A percentile compares a stretch with the other conserved stretches of the same genome.
Evolutionary conservation across 1,140 invertebrate species (phyloP).

Genomic region (Pseudomyrmex concolor): DNA sequence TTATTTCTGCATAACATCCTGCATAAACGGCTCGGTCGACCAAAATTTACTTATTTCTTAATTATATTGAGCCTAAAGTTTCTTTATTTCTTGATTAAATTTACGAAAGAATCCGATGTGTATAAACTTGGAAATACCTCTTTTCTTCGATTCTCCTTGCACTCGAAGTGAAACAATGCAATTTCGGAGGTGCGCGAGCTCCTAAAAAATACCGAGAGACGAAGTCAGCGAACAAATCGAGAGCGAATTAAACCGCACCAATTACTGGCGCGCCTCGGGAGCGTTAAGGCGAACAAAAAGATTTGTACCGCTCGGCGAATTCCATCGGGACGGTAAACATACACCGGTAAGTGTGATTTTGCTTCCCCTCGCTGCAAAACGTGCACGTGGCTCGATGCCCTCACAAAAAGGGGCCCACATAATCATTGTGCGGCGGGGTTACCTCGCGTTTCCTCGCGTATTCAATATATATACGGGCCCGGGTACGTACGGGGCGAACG

Average conservation of each 20-base stretch:
- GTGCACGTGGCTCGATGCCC: conserved; percentile 42
- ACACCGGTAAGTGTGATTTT: conserved; percentile 61
- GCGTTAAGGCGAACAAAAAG: conserved; percentile 36
- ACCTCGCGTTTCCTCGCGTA: conserved; percentile 9
- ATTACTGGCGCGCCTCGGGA: conserved; percentile 13
- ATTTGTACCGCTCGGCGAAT: background rate
- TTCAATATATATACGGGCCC: conserved; percentile 31
- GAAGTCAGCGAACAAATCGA: background rate
- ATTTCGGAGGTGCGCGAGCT: background rate
- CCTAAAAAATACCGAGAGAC: background rate
- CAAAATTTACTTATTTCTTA: no score
- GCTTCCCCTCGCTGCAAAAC: conserved; percentile 46
- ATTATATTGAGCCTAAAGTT: no score
- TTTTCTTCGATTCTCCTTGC: background rate
- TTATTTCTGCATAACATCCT: no score
- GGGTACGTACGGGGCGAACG: background rate
- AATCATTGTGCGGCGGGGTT: conserved; percentile 62
- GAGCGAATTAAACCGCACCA: conserved; percentile 36
- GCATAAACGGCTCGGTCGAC: no score
- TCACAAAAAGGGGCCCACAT: conserved; percentile 61
- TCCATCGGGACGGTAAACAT: conserved; percentile 42
- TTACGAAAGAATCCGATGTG: background rate
- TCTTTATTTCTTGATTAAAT: background rate
- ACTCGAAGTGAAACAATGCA: background rate
- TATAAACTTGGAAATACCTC: background rate